Conservation (phyloP, 2,113 vertebrate species). For the Myotis brandtii region DNA sequence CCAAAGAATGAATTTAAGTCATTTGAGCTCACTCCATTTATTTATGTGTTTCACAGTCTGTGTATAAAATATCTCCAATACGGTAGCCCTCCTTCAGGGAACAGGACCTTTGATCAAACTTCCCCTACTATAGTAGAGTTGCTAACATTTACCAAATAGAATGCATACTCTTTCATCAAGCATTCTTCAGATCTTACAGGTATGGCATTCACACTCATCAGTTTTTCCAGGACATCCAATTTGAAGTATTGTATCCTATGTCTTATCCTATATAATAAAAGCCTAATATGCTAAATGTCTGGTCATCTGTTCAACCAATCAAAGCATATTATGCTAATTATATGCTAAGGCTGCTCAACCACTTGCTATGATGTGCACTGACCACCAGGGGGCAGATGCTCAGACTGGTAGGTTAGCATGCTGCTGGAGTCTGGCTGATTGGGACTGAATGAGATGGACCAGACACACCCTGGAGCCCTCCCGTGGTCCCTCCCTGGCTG, state of each 20-base stretch:
- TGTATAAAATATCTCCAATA: not conserved
- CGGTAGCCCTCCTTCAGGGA: not conserved
- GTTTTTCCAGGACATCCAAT: not conserved
- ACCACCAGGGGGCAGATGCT: no score
- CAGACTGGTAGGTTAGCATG: no score
- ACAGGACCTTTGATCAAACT: not conserved
- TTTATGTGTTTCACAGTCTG: not conserved
- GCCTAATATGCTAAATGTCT: no score
- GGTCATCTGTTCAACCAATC: no score
- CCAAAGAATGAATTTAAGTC: not conserved
- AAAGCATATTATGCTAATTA: no score
- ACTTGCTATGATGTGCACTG: no score
- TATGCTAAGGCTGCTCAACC: no score
- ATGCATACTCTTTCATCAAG: not conserved
- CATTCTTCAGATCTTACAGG: not conserved
- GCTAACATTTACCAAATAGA: not conserved
- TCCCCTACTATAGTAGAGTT: not conserved
- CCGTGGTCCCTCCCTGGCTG: no score
- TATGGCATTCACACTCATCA: not conserved
- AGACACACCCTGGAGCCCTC: no score
- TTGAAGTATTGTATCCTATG: not conserved
- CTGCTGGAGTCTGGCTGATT: no score
- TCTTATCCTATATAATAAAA: not conserved
- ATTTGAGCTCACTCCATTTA: not conserved
- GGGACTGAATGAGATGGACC: no score